Evolutionary conservation across 2,888 invertebrate genomes (phyloP), one percentile per base, ranked within the genome.

Genomic region (Microchrysa polita): DNA sequence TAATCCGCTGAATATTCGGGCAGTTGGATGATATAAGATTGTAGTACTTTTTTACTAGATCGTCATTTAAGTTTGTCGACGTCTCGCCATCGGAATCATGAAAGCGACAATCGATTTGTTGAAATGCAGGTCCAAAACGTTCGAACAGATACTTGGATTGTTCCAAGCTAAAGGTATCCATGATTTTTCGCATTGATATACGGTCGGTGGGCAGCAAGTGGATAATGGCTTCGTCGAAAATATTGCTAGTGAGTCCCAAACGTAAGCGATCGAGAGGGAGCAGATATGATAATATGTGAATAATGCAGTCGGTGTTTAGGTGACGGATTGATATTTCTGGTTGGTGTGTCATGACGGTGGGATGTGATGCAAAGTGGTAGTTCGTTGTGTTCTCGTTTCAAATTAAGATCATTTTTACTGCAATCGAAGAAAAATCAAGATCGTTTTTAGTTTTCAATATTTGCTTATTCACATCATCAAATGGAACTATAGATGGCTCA

Each of bases 291-390:
- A 44, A 34, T 20, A 65, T 20, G 14, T 65, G 48, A 16, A 65
- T 34, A 20, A 65, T 44, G 23, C 65, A 65, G 20, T 65, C 65
- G 23, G 12, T 48, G 14, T 65, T 65, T 14, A 65, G 20, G 16
- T 65, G 48, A n/a, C 44, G 20, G 14, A 65, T 48, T 65, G 65
- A 22, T 22, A 7, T 48, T 48, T n/a, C 48, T 10, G 27, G 27
- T 34, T 7, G 27, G 2, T 7, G 27, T 7, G 27, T 34, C 27
- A 34, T 34, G 27, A 7, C 7, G 27, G 27, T 34, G 27, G 27
- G 27, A 34, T 34, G 7, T 34, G 27, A 34, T 34, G 2, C 27
- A 34, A 34, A 34, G n/a, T n/a, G n/a, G n/a, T n/a, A n/a, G n/a
- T n/a, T n/a, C n/a, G n/a, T n/a, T n/a, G n/a, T n/a, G n/a, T n/a